phyloP scores from a whole-genome alignment of 2,888 invertebrate genomes.

The Dolichomitus sp. region DNA sequence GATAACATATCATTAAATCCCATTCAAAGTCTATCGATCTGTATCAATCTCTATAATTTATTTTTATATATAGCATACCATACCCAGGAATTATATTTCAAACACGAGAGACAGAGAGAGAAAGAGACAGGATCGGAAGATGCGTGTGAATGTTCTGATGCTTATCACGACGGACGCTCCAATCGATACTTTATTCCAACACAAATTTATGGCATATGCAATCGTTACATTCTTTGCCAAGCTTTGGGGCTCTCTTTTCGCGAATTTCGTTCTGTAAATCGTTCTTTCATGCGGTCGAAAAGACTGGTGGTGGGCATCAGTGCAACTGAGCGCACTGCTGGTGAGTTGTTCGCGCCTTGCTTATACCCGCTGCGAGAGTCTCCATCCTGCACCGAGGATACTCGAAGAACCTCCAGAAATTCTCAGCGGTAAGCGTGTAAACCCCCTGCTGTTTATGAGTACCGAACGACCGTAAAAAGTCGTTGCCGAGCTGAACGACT shows the following conservation, averaged over 20 bases:
- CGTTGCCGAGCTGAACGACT: constrained; percentile 65
- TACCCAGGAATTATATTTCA: constrained; percentile 10
- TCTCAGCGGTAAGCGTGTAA: constrained; percentile 65
- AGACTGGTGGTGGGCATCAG: constrained; percentile 13
- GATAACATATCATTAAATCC: too few relatives aligned
- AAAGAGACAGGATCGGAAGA: constrained; percentile 7
- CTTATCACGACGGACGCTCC: constrained; percentile 59
- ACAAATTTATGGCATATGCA: constrained; percentile 49
- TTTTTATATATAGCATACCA: too few relatives aligned
- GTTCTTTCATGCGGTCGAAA: constrained; percentile 43
- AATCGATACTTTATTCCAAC: constrained; percentile 64
- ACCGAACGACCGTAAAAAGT: constrained; percentile 72
- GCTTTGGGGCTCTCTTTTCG: constrained; percentile 35
- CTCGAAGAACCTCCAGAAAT: constrained; percentile 60
- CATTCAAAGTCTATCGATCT: too few relatives aligned
- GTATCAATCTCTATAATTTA: too few relatives aligned
- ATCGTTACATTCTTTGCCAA: constrained; percentile 58
- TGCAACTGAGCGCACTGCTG: constrained; percentile 5
- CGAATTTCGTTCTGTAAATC: constrained; percentile 57
- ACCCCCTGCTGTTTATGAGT: constrained; percentile 71
- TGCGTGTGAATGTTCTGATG: constrained; percentile 61
- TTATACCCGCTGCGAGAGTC: constrained; percentile 23
- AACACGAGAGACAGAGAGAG: neutral
- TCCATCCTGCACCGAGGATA: constrained; percentile 18
- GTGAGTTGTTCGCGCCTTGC: constrained; percentile 58